Evolutionary conservation across 2,113 vertebrate genomes (phyloP), one percentile per base, ranked within the genome.

Genomic region (Misgurnus mizolepis): DNA sequence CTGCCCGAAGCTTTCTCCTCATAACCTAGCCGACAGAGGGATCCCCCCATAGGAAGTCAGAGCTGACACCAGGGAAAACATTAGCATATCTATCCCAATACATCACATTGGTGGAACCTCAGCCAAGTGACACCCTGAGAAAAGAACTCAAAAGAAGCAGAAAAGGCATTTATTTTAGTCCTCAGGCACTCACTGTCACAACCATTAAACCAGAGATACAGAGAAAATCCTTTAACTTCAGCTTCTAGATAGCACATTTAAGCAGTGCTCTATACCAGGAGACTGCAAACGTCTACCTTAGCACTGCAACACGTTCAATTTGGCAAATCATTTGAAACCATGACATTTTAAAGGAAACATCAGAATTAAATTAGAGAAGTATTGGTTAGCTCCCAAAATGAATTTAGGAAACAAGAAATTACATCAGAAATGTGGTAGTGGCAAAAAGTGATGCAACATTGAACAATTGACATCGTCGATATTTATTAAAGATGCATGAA

Each of bases 91-190:
- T 85, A 69, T 84, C 66, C 49, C 9, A 78, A 76, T 81, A 56
- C 86, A 87, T 88, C 85, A 88, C 87, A 82, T 7, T 58, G 72
- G 56, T 80, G 60, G 71, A 80, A 80, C 49, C 40, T 17, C 34
- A 65, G 39, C 12, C 17, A 69, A 76, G 45, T 85, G 81, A 86
- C 89, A 91, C 49, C 90, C 84, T 89, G 86, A 86, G 86, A 87
- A 85, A 81, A 65, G 17, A 67, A 75, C 80, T 73, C 80, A 53
- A 64, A 65, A 64, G 58, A 18, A 64, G 67, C 45, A 27, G 66
- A 55, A 65, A 70, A 50, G 43, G 11, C 47, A 72, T 17, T 62
- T 65, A 6, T 56, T 65, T 43, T 65, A 72, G 78, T 18, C 47
- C 69, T 72, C 39, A 22, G 67, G 69, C 78, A 72, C 11, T 10